Percentiles rank a stretch among this genome's conserved stretches.
Conservation (phyloP, 2,888 invertebrate species). For the Sussaba pulchella region DNA sequence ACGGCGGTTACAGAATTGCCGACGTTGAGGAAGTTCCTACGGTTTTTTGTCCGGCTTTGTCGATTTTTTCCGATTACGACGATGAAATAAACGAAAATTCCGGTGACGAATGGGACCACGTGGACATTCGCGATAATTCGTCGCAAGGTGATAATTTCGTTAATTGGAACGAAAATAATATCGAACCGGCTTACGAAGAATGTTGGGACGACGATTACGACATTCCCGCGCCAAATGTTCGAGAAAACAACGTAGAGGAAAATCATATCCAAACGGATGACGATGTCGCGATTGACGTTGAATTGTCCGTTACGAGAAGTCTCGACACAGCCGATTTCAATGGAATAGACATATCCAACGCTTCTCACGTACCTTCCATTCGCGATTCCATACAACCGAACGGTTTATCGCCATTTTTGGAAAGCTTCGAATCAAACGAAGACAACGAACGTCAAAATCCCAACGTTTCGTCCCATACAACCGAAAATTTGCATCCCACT, state of each 20-base stretch:
- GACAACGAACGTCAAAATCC: background rate
- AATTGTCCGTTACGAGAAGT: constrained; percentile 26
- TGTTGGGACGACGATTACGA: constrained; percentile 62
- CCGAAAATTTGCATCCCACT: too few species aligned
- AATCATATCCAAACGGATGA: background rate
- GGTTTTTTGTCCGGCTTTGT: constrained; percentile 70
- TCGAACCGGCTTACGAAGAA: constrained; percentile 38
- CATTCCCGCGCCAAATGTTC: constrained; percentile 9
- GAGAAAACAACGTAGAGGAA: background rate
- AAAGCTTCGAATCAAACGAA: constrained; percentile 4
- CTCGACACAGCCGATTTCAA: constrained; percentile 36
- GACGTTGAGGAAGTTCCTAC: constrained; percentile 71
- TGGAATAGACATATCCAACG: constrained; percentile 17
- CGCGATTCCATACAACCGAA: background rate
- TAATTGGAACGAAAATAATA: constrained; percentile 17
- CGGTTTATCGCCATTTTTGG: background rate
- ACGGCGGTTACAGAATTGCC: constrained; percentile 73
- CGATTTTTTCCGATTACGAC: constrained; percentile 67
- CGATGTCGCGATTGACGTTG: constrained; percentile 5
- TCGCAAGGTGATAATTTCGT: constrained; percentile 21
- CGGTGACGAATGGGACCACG: constrained; percentile 2
- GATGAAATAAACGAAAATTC: constrained; percentile 9
- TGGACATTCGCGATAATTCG: background rate
- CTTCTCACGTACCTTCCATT: constrained; percentile 18
- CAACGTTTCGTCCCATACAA: too few species aligned